Conservation (phyloP, 1,140 invertebrate genomes). For the Thereuonema tuberculata region DNA sequence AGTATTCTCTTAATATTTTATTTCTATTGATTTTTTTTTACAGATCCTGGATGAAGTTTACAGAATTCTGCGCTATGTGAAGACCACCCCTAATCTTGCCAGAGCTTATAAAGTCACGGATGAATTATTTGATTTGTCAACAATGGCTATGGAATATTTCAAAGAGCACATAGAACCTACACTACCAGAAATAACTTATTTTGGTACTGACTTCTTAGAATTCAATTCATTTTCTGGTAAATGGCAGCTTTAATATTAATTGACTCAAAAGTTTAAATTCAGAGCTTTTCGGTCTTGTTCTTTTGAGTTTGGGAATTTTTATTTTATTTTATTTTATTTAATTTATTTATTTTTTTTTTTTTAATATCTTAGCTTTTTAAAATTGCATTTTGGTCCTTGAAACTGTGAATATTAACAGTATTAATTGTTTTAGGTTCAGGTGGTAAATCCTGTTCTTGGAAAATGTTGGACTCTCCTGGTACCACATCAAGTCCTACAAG, state of each 20-base stretch:
- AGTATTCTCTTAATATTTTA: too few species aligned
- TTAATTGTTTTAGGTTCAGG: not conserved
- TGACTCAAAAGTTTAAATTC: too few species aligned
- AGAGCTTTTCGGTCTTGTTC: too few species aligned
- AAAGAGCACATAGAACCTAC: constrained; percentile 77
- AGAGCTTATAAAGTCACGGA: constrained; percentile 76
- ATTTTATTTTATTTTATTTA: not conserved
- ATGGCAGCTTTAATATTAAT: not conserved
- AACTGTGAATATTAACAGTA: not conserved
- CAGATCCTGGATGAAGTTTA: constrained; percentile 57
- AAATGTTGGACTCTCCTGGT: constrained; percentile 6
- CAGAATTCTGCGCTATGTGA: constrained; percentile 64
- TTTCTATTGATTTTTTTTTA: constrained; percentile 20
- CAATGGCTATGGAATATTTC: constrained; percentile 87
- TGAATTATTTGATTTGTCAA: constrained; percentile 78
- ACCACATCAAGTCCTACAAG: constrained; percentile 9
- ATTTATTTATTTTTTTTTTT: not conserved
- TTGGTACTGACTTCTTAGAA: constrained; percentile 64
- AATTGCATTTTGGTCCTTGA: too few species aligned
- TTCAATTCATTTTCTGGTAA: constrained; percentile 26
- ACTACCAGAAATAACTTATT: constrained; percentile 70
- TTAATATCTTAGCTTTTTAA: too few species aligned
- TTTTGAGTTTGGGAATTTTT: too few species aligned
- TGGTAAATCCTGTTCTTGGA: constrained; percentile 2
- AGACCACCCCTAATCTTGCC: constrained; percentile 55